Conservation (phyloP, 2,888 invertebrate genomes). For the Dione vanillae region DNA sequence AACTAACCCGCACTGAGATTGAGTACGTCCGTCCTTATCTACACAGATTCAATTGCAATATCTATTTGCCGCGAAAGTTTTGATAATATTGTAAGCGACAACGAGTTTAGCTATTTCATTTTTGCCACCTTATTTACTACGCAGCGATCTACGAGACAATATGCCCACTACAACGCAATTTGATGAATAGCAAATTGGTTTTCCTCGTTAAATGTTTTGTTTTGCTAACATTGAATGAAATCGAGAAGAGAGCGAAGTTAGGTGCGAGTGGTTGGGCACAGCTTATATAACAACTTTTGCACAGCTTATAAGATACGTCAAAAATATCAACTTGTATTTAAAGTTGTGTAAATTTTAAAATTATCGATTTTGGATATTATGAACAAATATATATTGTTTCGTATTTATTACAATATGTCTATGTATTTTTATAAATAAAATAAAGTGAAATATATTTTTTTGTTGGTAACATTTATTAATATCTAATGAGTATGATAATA, state of each 20-base stretch:
- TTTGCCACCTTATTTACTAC: conserved; percentile 30
- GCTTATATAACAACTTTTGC: background rate
- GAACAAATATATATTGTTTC: background rate
- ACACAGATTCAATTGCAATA: conserved; percentile 47
- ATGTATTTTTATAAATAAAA: background rate
- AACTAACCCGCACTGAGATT: conserved; percentile 86
- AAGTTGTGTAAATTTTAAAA: too few relatives aligned
- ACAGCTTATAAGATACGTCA: background rate
- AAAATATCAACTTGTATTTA: too few relatives aligned
- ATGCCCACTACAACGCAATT: conserved; percentile 30
- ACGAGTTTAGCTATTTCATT: conserved; percentile 33
- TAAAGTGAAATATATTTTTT: background rate
- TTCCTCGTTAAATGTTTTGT: conserved; percentile 41
- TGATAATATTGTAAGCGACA: conserved; percentile 23
- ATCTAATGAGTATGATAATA: background rate
- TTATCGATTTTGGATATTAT: too few relatives aligned
- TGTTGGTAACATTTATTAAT: conserved; percentile 7
- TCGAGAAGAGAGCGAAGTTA: conserved; percentile 20
- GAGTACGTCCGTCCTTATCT: conserved; percentile 71
- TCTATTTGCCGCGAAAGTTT: conserved; percentile 29
- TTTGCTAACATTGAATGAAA: conserved; percentile 33
- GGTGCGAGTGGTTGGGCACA: conserved; percentile 1
- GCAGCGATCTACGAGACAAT: conserved; percentile 29
- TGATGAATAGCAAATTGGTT: conserved; percentile 31
- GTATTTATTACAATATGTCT: too few relatives aligned